These are phyloP conservation scores for Danio tinwini DNA, from an alignment of 2,797 vertebrate species.

Conservation along the genomic window DNA sequence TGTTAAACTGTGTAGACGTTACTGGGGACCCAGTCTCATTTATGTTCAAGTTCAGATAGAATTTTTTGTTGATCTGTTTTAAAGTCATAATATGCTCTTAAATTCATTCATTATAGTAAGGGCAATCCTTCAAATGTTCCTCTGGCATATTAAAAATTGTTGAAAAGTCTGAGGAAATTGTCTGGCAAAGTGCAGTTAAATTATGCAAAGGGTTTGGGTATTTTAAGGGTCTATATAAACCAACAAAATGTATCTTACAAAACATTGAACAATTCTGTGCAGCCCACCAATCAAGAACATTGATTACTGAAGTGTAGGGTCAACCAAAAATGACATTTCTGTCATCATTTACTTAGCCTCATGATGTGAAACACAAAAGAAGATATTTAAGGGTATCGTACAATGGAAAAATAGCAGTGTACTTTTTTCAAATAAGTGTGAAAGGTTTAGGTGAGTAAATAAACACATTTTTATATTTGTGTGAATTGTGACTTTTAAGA, in stretches of 20 bases:
- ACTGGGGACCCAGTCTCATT: neutral
- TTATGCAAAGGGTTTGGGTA: neutral
- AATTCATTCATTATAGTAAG: constrained; percentile 18
- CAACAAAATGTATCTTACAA: neutral
- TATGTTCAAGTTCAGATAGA: constrained; percentile 20
- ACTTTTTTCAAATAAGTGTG: no score
- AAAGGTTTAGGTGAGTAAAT: no score
- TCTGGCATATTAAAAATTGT: constrained; percentile 1
- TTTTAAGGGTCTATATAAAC: constrained; percentile 2
- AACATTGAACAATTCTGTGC: neutral
- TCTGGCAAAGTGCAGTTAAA: neutral
- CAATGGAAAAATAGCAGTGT: no score
- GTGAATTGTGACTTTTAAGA: no score
- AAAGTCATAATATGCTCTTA: constrained; percentile 2
- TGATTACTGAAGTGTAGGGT: neutral
- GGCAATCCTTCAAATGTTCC: constrained; percentile 14
- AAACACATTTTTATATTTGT: neutral
- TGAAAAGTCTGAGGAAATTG: constrained; percentile 18
- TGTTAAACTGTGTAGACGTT: constrained; percentile 51
- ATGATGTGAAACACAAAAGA: neutral
- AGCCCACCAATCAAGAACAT: neutral
- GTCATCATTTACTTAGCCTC: neutral
- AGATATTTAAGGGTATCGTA: no score
- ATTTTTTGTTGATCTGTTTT: constrained; percentile 44
- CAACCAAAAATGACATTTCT: neutral